Base-by-base conservation (phyloP, 2,888 invertebrate species). In the Limnephilus lunatus region DNA sequence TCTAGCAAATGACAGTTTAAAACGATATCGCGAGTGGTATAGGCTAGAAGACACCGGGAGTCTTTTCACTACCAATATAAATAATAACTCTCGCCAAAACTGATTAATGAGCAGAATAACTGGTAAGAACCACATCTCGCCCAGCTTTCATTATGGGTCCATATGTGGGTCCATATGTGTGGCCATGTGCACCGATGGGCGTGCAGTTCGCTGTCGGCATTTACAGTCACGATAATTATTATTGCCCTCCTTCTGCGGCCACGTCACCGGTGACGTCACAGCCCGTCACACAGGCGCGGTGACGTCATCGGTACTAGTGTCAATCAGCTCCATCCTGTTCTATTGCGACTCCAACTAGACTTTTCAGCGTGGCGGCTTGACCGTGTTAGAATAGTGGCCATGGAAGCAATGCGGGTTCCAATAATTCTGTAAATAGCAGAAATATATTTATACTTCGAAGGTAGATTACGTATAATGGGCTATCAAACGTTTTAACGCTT, bases 191-290 rank as follows among this genome's bases (percentile, higher is more conserved):
- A 32, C 82, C 82, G 82, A 82, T 32, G 14, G 32, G 30, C 31
- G 32, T 68, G 68, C 68, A 32, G 89, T 89, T 48, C 81, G 68
- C 68, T 68, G 30, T 31, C 32, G 83, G 83, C 35, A 32, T 68
- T 68, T 68, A 68, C 68, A 68, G 68, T 68, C 68, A 68, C 25
- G 9, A 68, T 68, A 7, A 68, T 68, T 25, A 68, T 68, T 25
- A 68, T 68, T n/a, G 68, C 68, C 25, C n/a, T n/a, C 68, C 68
- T 9, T 68, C 68, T 68, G 39, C 83, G 25, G 35, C 83, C 86
- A 15, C 86, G 86, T 86, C 86, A 39, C 35, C 83, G 53, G 19
- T 68, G 68, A 83, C 85, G 86, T 31, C 68, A 32, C n/a, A 53
- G 3, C 39, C 91, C n/a, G 44, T 82, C 82, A 35, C 44, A 35